A percentile compares a stretch with the other conserved stretches of the same genome.
Conservation (phyloP, 2,888 invertebrate species). For the Drosophila kambysellisi region DNA sequence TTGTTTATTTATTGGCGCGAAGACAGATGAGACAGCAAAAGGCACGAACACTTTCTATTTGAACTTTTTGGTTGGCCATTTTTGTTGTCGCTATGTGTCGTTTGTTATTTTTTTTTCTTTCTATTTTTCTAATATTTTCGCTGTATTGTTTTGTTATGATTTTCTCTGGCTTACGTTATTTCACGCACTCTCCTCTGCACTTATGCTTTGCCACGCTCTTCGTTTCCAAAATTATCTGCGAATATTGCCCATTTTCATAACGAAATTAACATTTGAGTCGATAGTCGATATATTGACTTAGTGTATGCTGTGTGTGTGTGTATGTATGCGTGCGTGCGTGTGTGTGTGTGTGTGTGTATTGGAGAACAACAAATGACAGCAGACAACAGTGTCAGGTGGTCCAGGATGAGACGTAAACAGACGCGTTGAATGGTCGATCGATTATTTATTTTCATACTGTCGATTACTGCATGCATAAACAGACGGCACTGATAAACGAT, state of each 20-base stretch:
- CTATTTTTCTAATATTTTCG: conserved; percentile 1
- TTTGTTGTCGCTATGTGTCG: conserved; percentile 27
- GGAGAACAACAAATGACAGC: conserved; percentile 33
- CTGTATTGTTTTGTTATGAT: conserved; percentile 53
- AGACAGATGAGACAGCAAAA: conserved; percentile 14
- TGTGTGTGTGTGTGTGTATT: conserved; percentile 14
- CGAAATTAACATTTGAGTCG: conserved; percentile 65
- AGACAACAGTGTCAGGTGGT: conserved; percentile 47
- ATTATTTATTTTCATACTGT: conserved; percentile 55
- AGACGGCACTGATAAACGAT: conserved; percentile 43
- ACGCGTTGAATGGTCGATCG: conserved; percentile 22
- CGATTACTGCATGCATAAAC: conserved; percentile 38
- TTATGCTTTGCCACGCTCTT: conserved; percentile 49
- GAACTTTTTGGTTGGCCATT: conserved; percentile 28
- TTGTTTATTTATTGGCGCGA: conserved; percentile 37
- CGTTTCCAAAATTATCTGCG: conserved; percentile 44
- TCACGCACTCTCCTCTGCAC: conserved; percentile 43
- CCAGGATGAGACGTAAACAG: conserved; percentile 50
- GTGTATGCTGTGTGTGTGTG: conserved; percentile 2
- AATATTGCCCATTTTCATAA: conserved; percentile 67
- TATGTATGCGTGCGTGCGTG: conserved; percentile 6
- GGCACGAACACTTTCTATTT: conserved; percentile 56
- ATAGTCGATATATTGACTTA: conserved; percentile 61
- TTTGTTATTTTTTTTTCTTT: conserved; percentile 32
- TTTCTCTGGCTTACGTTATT: conserved; percentile 46